A percentile compares a stretch with the other conserved stretches of the same genome.
These are phyloP conservation scores for Adelosebastes latens DNA, from an alignment of 2,797 vertebrate species.

Conservation along the genomic window DNA sequence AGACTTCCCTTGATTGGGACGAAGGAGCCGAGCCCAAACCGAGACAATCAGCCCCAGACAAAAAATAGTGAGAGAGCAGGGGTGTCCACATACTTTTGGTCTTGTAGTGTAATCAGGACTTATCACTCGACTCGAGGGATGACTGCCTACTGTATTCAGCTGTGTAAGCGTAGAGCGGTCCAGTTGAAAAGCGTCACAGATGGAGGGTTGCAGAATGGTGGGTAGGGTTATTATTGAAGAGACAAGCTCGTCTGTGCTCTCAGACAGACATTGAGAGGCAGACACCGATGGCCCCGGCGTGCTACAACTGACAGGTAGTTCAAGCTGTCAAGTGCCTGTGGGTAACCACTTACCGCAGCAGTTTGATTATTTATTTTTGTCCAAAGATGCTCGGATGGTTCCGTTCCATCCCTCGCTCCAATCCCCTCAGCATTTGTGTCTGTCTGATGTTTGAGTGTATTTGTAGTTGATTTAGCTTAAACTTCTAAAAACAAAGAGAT, in stretches of 20 bases:
- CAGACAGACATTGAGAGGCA: conserved; percentile 57
- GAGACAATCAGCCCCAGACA: neutral
- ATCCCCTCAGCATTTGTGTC: neutral
- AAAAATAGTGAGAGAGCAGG: neutral
- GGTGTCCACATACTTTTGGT: neutral
- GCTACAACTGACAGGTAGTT: conserved; percentile 67
- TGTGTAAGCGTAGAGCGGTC: neutral
- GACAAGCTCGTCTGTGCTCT: conserved; percentile 43
- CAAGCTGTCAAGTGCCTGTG: conserved; percentile 72
- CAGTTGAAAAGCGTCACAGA: conserved; percentile 11
- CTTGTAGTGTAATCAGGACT: neutral
- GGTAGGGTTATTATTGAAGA: conserved; percentile 46
- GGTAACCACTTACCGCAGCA: conserved; percentile 56
- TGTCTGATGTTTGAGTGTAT: conserved; percentile 23
- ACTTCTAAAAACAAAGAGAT: conserved; percentile 11
- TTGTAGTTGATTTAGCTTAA: conserved; percentile 20
- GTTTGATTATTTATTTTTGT: conserved; percentile 70
- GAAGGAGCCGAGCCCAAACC: neutral
- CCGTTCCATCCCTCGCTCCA: conserved; percentile 36
- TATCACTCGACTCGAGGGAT: neutral
- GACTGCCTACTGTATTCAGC: conserved; percentile 12
- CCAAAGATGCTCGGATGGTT: conserved; percentile 36
- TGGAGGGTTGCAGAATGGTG: conserved; percentile 1
- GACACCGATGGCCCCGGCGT: conserved; percentile 44
- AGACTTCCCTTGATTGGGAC: neutral